Conservation (phyloP, 2,797 vertebrate species). For the Agapornis canus region DNA sequence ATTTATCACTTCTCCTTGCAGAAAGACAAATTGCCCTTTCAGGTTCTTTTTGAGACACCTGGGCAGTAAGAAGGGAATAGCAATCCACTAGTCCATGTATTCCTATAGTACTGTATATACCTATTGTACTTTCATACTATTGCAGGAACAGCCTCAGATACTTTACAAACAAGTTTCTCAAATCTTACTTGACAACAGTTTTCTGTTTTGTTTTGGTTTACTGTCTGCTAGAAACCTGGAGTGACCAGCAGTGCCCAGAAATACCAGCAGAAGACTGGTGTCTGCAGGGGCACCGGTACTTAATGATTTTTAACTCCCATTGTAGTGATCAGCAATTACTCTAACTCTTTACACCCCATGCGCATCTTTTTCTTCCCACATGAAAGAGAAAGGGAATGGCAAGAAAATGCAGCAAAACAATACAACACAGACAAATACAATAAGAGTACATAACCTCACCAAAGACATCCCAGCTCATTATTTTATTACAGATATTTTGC, state of each 20-base stretch:
- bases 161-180: background rate
- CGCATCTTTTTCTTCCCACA: background rate
- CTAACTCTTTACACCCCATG: background rate
- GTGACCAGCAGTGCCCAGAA: background rate
- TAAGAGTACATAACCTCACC: background rate
- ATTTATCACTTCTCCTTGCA: background rate
- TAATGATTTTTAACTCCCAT: background rate
- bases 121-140: background rate
- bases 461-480: background rate
- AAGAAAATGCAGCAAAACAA: background rate
- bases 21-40: conserved; percentile 2
- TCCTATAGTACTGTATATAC: background rate
- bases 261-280: background rate
- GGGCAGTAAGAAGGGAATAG: background rate
- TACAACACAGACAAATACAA: background rate
- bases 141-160: background rate
- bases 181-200: background rate
- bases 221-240: background rate
- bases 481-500: background rate
- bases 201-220: no score
- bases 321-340: background rate
- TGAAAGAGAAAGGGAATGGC: background rate
- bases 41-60: background rate
- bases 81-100: background rate
- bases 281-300: background rate